Percentiles rank a stretch among this genome's conserved stretches.
Evolutionary conservation across 1,140 invertebrate species (phyloP).

Genomic region (Goniozus legneri): DNA sequence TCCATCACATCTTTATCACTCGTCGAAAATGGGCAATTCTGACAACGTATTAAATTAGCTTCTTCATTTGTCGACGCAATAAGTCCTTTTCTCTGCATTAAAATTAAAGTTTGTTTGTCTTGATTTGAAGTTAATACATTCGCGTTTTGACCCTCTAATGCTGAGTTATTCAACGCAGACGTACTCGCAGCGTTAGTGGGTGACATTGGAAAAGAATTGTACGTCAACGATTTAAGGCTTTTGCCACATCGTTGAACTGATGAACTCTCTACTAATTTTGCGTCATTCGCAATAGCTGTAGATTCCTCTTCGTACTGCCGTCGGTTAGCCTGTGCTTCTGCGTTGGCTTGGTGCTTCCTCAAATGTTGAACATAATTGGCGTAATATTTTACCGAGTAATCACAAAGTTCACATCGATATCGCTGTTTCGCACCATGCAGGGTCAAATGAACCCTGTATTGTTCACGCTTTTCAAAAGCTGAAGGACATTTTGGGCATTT

Average conservation of each 20-base stretch:
- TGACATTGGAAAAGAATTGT: not conserved
- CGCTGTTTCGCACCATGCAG: constrained; percentile 80
- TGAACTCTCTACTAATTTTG: constrained; percentile 4
- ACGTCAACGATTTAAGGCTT: constrained; percentile 47
- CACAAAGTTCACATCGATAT: constrained; percentile 80
- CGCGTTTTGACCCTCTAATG: constrained; percentile 32
- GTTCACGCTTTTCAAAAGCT: constrained; percentile 80
- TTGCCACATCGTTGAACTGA: constrained; percentile 41
- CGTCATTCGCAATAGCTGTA: constrained; percentile 41
- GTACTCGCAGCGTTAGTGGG: not conserved
- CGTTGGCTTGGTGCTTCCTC: constrained; percentile 71
- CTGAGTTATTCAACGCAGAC: constrained; percentile 57
- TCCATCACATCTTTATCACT: constrained; percentile 68
- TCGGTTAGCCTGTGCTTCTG: constrained; percentile 62
- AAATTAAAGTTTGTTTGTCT: constrained; percentile 48
- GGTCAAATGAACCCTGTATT: constrained; percentile 79
- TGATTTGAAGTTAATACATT: constrained; percentile 29
- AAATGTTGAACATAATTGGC: constrained; percentile 79
- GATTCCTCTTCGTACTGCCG: constrained; percentile 50
- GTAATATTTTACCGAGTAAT: constrained; percentile 85
- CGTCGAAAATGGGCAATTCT: constrained; percentile 75
- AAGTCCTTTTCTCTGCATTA: constrained; percentile 53
- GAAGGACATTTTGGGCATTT: constrained; percentile 85
- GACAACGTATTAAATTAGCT: constrained; percentile 57
- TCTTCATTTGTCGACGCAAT: constrained; percentile 38